These are phyloP conservation scores for Lepidurus arcticus DNA, from an alignment of 1,140 invertebrate species.

Conservation along the genomic window DNA sequence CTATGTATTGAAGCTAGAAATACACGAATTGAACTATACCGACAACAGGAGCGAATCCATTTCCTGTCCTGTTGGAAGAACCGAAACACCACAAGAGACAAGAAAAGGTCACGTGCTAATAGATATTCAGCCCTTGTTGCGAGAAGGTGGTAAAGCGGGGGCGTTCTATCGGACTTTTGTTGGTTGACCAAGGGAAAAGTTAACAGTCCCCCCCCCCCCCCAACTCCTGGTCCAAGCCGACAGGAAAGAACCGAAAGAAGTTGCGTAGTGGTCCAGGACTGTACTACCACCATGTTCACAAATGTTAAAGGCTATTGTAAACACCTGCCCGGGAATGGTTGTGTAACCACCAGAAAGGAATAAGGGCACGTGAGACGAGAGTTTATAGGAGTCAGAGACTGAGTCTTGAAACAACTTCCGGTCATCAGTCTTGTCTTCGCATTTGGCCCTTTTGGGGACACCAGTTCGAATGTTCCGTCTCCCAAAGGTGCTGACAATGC, in stretches of 20 bases:
- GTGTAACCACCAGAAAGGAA: background rate
- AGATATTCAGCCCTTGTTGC: background rate
- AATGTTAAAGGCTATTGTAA: background rate
- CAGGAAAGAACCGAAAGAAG: background rate
- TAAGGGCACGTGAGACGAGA: conserved; percentile 3
- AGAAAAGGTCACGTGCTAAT: conserved; percentile 10
- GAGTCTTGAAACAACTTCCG: background rate
- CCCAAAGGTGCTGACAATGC: conserved; percentile 13
- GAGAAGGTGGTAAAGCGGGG: background rate
- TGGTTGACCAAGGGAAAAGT: background rate
- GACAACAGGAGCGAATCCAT: background rate
- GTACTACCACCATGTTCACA: background rate
- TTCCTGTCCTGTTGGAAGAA: background rate
- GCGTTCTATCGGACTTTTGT: background rate
- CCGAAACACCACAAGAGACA: background rate
- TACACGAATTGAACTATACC: too few relatives aligned
- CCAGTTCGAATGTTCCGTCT: background rate
- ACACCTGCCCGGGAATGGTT: background rate
- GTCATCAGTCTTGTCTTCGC: conserved; percentile 9
- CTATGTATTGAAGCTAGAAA: too few relatives aligned
- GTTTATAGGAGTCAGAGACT: background rate
- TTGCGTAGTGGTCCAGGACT: background rate
- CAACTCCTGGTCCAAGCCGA: background rate
- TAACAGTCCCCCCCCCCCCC: background rate
- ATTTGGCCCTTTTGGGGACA: background rate